These are phyloP conservation scores for Probosciger aterrimus DNA, from an alignment of 2,113 vertebrate genomes.

Conservation along the genomic window DNA sequence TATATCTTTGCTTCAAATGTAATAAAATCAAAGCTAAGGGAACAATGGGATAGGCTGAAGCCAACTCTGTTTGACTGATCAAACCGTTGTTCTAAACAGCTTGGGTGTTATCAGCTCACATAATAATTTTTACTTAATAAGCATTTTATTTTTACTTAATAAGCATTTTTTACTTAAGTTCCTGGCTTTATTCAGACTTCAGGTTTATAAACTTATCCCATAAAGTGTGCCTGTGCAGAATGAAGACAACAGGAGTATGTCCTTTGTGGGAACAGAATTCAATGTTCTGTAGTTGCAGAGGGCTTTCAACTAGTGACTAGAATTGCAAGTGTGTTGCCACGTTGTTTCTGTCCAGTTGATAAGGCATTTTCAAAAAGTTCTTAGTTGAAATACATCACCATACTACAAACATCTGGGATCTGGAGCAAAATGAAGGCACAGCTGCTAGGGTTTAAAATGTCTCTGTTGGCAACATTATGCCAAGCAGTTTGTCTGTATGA, in stretches of 20 bases:
- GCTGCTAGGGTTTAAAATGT: not conserved
- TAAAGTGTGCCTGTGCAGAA: not conserved
- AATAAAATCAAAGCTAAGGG: conserved; percentile 81
- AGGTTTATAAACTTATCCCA: not conserved
- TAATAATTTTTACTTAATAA: not conserved
- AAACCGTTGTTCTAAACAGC: not conserved
- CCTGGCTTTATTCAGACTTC: not conserved
- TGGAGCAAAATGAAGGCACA: not conserved
- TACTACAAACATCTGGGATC: not conserved
- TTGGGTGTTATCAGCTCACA: not conserved
- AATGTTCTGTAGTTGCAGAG: not conserved
- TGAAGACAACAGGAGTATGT: not conserved
- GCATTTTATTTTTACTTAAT: not conserved
- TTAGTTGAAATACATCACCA: not conserved
- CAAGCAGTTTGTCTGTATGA: not conserved
- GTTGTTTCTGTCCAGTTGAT: not conserved
- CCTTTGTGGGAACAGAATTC: not conserved
- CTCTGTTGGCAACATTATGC: not conserved
- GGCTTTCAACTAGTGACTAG: not conserved
- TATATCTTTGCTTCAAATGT: conserved; percentile 82
- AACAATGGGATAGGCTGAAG: conserved; percentile 81
- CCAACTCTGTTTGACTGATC: conserved; percentile 62
- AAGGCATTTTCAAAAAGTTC: rapidly evolving
- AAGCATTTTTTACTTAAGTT: not conserved
- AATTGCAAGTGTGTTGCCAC: not conserved